Conservation (phyloP, 1,140 invertebrate genomes). For the Leptonema lineaticorne region DNA sequence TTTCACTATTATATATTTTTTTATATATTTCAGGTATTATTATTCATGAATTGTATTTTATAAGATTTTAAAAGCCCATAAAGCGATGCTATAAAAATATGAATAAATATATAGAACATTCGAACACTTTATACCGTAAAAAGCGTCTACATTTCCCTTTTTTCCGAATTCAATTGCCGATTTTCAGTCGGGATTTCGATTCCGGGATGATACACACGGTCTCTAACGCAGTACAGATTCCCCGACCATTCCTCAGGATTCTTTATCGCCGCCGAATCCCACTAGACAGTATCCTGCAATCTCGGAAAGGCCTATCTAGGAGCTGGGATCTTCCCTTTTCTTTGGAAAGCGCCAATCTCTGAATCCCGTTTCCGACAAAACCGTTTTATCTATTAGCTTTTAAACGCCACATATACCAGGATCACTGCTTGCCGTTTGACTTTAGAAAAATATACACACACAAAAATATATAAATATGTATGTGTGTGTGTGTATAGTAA, state of each 20-base stretch:
- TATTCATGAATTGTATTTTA: neutral
- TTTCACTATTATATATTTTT: too few species aligned
- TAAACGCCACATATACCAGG: neutral
- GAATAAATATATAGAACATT: too few species aligned
- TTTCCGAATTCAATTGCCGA: too few species aligned
- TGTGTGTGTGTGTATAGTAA: too few species aligned
- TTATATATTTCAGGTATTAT: too few species aligned
- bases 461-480: too few species aligned
- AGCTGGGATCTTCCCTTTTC: constrained; percentile 12
- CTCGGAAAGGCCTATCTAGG: constrained; percentile 16
- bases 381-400: constrained; percentile 29
- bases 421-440: neutral
- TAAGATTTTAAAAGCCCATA: neutral
- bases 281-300: constrained; percentile 24
- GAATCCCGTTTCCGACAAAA: constrained; percentile 12
- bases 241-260: constrained; percentile 20
- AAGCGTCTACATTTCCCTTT: too few species aligned
- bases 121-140: too few species aligned
- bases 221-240: too few species aligned
- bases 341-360: neutral
- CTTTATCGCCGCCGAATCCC: constrained; percentile 23
- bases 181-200: too few species aligned
- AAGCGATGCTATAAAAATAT: too few species aligned
- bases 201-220: too few species aligned
- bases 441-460: neutral